Percentiles rank a stretch among this genome's conserved stretches.
phyloP scores from a whole-genome alignment of 2,113 vertebrate genomes.

The Limanda limanda region DNA sequence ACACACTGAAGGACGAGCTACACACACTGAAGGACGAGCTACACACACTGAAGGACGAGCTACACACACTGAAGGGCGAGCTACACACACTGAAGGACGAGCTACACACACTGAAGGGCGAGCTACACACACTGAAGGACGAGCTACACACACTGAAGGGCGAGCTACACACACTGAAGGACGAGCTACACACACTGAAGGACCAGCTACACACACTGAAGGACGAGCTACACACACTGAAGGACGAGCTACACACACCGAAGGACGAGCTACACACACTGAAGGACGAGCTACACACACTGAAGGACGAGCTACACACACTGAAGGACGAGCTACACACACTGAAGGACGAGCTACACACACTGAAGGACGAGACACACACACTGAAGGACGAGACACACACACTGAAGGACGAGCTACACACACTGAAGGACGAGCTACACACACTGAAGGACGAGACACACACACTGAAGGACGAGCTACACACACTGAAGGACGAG shows the following conservation, averaged over 20 bases:
- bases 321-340: conserved; percentile 12
- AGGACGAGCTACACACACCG: too few species aligned
- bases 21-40: conserved; percentile 10
- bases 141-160: conserved; percentile 5
- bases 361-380: conserved; percentile 27
- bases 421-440: conserved; percentile 10
- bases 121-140: conserved; percentile 14
- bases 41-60: conserved; percentile 10
- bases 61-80: conserved; percentile 11
- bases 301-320: conserved; percentile 11
- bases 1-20: conserved; percentile 10
- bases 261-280: background rate
- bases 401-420: conserved; percentile 10
- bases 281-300: conserved; percentile 10
- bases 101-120: conserved; percentile 13
- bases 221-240: conserved; percentile 7
- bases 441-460: conserved; percentile 22
- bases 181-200: conserved; percentile 4
- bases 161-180: conserved; percentile 18
- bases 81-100: conserved; percentile 16
- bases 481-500: conserved; percentile 12
- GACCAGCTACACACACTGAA: conserved; percentile 6
- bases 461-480: too few species aligned
- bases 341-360: conserved; percentile 11
- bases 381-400: too few species aligned